These are phyloP conservation scores for Hoplostethus mediterraneus DNA, from an alignment of 2,797 vertebrate genomes.

Conservation along the genomic window DNA sequence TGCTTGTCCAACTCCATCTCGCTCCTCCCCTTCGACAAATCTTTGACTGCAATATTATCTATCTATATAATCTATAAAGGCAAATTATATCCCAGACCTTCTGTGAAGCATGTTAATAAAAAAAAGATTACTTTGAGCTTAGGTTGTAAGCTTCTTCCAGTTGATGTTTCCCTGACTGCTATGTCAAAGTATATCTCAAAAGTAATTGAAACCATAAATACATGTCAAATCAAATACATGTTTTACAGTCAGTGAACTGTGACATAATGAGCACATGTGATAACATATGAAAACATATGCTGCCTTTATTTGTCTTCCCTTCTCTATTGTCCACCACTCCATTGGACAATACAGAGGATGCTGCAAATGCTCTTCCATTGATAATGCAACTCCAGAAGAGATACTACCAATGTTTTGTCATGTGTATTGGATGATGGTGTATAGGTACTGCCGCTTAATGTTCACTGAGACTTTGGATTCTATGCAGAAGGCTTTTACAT, in stretches of 20 bases:
- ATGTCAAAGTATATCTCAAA: conserved; percentile 27
- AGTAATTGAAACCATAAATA: conserved; percentile 33
- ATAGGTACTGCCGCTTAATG: no score
- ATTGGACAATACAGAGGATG: not conserved
- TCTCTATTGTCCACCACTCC: not conserved
- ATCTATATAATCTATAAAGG: conserved; percentile 79
- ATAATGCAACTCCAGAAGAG: not conserved
- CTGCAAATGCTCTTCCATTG: not conserved
- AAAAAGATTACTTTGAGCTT: conserved; percentile 69
- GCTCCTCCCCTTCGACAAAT: conserved; percentile 70
- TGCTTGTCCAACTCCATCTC: conserved; percentile 32
- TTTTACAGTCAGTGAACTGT: conserved; percentile 44
- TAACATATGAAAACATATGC: conserved; percentile 19
- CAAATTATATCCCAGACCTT: conserved; percentile 71
- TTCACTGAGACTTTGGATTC: no score
- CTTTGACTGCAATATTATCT: conserved; percentile 67
- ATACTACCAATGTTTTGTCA: not conserved
- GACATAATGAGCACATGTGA: conserved; percentile 50
- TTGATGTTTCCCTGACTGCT: conserved; percentile 33
- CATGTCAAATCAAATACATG: conserved; percentile 41
- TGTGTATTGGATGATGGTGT: no score
- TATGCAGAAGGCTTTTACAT: no score
- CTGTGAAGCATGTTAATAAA: conserved; percentile 61
- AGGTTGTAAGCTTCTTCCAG: conserved; percentile 59
- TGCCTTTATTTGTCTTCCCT: conserved; percentile 24